Conservation (phyloP, 2,113 vertebrate genomes). For the Terrapene triunguis region DNA sequence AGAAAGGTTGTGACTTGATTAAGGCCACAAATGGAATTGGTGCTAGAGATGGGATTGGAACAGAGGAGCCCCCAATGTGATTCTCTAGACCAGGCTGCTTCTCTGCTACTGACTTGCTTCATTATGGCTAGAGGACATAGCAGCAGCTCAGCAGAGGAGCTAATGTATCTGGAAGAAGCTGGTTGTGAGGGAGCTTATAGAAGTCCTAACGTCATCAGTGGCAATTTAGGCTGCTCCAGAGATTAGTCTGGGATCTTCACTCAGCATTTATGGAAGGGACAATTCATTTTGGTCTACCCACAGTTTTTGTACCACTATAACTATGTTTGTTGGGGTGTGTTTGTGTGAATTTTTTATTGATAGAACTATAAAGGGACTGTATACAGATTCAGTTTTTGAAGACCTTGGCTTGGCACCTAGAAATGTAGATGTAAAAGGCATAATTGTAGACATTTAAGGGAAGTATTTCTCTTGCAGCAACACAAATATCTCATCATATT, state of each 20-base stretch:
- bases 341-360: background rate
- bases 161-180: background rate
- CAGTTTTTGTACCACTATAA: background rate
- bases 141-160: background rate
- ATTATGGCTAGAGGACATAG: background rate
- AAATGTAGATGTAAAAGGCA: background rate
- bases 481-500: background rate
- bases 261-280: background rate
- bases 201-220: background rate
- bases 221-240: background rate
- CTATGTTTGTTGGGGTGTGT: background rate
- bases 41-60: background rate
- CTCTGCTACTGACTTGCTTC: background rate
- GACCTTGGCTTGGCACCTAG: background rate
- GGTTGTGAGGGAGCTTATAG: background rate
- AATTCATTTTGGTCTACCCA: background rate
- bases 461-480: background rate
- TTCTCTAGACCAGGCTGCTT: background rate
- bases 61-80: background rate
- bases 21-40: background rate
- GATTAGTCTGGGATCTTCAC: background rate
- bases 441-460: background rate
- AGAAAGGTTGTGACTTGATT: background rate
- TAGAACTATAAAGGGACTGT: background rate
- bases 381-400: background rate